phyloP scores from a whole-genome alignment of 2,888 invertebrate species.

The Chirona hameri region DNA sequence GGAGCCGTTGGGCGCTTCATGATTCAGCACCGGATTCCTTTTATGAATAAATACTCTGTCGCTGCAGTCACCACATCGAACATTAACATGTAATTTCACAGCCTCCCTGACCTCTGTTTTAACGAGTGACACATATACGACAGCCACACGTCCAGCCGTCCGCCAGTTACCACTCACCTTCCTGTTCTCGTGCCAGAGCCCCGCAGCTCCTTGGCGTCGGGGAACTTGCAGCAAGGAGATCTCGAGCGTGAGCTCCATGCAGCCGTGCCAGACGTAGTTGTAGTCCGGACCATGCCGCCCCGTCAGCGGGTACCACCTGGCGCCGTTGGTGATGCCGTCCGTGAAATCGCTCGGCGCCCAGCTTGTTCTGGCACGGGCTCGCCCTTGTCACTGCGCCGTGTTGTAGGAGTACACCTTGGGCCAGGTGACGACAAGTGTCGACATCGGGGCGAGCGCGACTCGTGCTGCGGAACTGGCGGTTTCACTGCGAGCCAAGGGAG shows the following conservation, averaged over 20 bases:
- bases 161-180: constrained; percentile 54
- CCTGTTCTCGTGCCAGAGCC: constrained; percentile 85
- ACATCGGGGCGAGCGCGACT: constrained; percentile 87
- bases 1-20: background rate
- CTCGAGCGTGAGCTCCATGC: constrained; percentile 92
- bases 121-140: background rate
- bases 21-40: background rate
- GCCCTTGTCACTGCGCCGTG: constrained; percentile 80
- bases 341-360: constrained; percentile 72
- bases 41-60: background rate
- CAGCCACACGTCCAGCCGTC: constrained; percentile 47
- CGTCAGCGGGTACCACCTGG: constrained; percentile 86
- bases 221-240: constrained; percentile 94
- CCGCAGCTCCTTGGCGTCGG: constrained; percentile 70
- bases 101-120: background rate
- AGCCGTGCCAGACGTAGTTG: constrained; percentile 88
- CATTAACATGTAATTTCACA: background rate
- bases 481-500: background rate
- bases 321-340: constrained; percentile 91
- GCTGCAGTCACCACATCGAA: background rate
- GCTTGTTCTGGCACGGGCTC: constrained; percentile 67
- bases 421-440: constrained; percentile 82
- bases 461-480: constrained; percentile 45
- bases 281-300: constrained; percentile 71
- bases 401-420: constrained; percentile 76